phyloP scores from a whole-genome alignment of 2,113 vertebrate genomes.

The Sterna hirundo region DNA sequence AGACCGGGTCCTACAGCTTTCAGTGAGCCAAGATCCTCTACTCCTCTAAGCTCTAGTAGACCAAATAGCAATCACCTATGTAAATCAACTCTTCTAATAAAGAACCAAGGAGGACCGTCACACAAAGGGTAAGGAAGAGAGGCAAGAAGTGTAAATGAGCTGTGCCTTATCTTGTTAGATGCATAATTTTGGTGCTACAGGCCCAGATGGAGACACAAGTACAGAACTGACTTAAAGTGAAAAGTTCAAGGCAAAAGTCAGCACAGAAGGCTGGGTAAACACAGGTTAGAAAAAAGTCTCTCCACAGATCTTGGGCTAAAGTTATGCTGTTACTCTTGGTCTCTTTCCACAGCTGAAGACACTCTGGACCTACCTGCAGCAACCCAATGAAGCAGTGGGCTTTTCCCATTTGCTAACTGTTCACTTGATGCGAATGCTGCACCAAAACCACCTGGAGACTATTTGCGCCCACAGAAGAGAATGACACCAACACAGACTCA shows the following conservation, averaged over 20 bases:
- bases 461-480: background rate
- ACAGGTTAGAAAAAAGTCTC: background rate
- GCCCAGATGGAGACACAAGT: rapidly evolving
- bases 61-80: background rate
- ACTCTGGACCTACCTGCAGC: background rate
- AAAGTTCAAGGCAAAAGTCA: background rate
- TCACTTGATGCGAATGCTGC: background rate
- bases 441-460: background rate
- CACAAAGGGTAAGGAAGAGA: background rate
- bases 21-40: background rate
- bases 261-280: background rate
- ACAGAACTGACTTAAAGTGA: rapidly evolving
- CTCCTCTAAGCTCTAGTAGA: background rate
- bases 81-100: background rate
- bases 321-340: background rate
- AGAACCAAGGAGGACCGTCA: background rate
- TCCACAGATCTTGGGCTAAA: background rate
- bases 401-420: background rate
- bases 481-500: background rate
- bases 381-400: background rate
- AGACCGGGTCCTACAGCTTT: background rate
- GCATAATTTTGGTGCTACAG: background rate
- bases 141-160: background rate
- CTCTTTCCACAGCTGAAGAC: background rate
- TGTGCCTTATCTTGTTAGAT: too few relatives aligned